Conservation (phyloP, 2,888 invertebrate genomes). For the Macrophya annulata region DNA sequence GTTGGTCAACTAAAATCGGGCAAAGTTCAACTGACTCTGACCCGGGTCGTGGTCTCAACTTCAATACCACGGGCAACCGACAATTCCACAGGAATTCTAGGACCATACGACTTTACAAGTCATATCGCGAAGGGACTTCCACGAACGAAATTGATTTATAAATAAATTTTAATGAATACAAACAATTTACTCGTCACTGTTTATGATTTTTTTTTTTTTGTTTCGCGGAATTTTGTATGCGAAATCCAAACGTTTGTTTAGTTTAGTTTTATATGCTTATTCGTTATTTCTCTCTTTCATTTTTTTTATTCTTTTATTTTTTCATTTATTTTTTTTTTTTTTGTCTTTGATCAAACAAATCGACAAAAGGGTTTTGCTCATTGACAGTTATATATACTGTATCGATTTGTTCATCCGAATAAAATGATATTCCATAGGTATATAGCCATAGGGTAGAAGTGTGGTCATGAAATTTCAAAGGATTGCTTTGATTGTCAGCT, state of each 20-base stretch:
- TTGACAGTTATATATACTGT: not conserved
- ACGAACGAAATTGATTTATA: not conserved
- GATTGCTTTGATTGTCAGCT: conserved; percentile 41
- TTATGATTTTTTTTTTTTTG: not conserved
- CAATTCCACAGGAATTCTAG: conserved; percentile 48
- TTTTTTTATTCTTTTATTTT: not conserved
- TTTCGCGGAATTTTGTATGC: not conserved
- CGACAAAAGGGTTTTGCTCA: not conserved
- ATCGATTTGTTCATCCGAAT: not conserved
- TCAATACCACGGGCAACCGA: conserved; percentile 48
- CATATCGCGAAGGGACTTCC: not conserved
- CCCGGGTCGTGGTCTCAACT: conserved; percentile 27
- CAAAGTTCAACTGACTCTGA: conserved; percentile 50
- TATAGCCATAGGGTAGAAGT: conserved; percentile 19
- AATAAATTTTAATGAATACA: not conserved
- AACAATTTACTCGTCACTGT: not conserved
- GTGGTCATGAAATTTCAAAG: conserved; percentile 44
- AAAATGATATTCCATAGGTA: not conserved
- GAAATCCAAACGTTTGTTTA: not conserved
- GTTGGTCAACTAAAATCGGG: conserved; percentile 50
- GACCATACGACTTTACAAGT: conserved; percentile 32
- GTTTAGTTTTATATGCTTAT: not conserved
- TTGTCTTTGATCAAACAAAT: not conserved
- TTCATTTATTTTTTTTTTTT: not conserved
- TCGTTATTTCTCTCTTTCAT: too few relatives aligned